Evolutionary conservation across 2,797 vertebrate species (phyloP), one percentile per base, ranked within the genome.

Genomic region (Danio jaintianensis): DNA sequence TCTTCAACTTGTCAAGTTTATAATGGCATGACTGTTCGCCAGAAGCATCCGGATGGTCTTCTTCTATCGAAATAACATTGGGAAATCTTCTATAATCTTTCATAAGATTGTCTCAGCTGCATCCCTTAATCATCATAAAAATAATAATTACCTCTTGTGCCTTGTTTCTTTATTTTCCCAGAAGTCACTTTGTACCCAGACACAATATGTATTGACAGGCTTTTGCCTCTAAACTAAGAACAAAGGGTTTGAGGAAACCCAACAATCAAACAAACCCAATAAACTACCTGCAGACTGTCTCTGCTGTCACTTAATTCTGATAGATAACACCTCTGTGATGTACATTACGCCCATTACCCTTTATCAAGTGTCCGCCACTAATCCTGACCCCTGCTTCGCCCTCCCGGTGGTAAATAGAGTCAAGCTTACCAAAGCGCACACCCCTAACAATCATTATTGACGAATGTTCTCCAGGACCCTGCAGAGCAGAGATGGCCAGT

Each of bases 371-470:
- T 67, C 63, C 6, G n/a, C 12, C 66, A 55, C 61, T 77, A 48
- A 80, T 82, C 72, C 43, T 56, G 71, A 76, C 61, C 75, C 67
- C 52, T 67, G 61, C 69, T 36, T 58, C 7, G 55, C 42, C 10
- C 53, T 77, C 63, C 61, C 42, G 59, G 72, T 64, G 75, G 71
- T 79, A 66, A 71, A 66, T 47, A 50, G 50, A 76, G 81, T 71
- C 73, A 72, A 62, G n/a, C 72, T 67, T 73, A 78, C 68, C 61
- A 53, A 68, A 20, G 50, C 53, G 64, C 66, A 56, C 36, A 5
- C 78, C 52, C 47, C 40, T 43, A 70, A 78, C n/a, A 67, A 81
- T 79, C 64, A 13, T 55, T 67, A 81, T 75, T 85, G 80, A 86
- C 76, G 70, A 52, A 45, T 45, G 69, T 62, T 84, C 58, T 82